Evolutionary conservation across 2,113 vertebrate species (phyloP).

Genomic region (Mormoops blainvillei): DNA sequence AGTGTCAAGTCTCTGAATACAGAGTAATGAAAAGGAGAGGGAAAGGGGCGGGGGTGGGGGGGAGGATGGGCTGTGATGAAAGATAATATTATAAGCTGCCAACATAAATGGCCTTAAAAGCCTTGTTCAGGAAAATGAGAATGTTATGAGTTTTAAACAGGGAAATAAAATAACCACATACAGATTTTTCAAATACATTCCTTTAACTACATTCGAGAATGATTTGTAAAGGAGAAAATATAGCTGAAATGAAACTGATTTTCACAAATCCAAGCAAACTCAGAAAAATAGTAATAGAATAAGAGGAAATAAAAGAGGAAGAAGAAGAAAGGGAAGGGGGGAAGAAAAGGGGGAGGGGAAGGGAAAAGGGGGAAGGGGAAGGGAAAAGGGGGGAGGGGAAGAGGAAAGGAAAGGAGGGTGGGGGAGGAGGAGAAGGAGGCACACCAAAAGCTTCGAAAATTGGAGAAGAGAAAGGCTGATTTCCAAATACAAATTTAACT

Average conservation of each 20-base stretch:
- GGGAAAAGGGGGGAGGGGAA: not conserved
- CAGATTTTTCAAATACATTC: not conserved
- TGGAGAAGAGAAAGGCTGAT: not conserved
- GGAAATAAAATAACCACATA: not conserved
- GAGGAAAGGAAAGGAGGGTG: no score
- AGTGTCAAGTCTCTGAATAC: not conserved
- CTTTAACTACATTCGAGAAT: not conserved
- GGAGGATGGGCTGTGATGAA: not conserved
- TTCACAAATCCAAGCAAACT: not conserved
- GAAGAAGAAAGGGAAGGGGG: not conserved
- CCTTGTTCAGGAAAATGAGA: not conserved
- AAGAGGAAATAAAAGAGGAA: not conserved
- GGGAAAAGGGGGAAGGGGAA: no score
- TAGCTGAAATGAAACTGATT: not conserved
- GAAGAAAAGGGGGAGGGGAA: no score
- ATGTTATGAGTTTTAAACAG: not conserved
- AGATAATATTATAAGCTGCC: not conserved
- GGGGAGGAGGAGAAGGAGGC: not conserved
- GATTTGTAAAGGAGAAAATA: not conserved
- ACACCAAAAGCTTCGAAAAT: not conserved
- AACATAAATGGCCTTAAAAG: not conserved
- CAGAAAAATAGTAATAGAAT: not conserved
- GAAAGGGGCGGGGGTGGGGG: not conserved
- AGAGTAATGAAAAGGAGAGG: not conserved
- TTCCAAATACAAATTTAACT: not conserved